phyloP scores from a whole-genome alignment of 2,797 vertebrate genomes.

The Macropus fuliginosus region DNA sequence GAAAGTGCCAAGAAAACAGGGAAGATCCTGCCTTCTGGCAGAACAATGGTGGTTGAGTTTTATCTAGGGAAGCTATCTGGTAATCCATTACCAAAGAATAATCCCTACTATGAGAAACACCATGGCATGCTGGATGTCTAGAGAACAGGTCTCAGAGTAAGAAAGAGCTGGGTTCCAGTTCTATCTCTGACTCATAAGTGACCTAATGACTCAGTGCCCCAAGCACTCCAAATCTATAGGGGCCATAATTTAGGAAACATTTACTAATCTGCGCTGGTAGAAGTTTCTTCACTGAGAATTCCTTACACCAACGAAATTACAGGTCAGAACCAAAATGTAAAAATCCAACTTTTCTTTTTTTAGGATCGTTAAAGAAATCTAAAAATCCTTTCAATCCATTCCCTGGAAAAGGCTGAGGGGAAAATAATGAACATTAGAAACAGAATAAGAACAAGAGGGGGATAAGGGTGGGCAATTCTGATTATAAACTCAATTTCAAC shows the following conservation, averaged over 20 bases:
- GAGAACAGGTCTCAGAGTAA: neutral
- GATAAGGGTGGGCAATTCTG: neutral
- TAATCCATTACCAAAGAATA: neutral
- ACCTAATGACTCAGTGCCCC: neutral
- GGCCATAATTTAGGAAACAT: neutral
- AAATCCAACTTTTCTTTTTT: neutral
- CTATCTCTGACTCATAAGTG: neutral
- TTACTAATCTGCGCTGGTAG: neutral
- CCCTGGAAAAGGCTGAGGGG: neutral
- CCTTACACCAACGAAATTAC: neutral
- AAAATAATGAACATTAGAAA: too few relatives aligned
- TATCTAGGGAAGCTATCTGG: neutral
- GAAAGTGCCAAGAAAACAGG: neutral
- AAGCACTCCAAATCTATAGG: neutral
- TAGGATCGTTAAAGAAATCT: neutral
- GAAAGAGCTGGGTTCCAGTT: neutral
- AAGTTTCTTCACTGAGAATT: neutral
- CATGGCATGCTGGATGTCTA: neutral
- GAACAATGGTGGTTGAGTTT: neutral
- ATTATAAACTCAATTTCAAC: neutral
- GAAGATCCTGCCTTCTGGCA: neutral
- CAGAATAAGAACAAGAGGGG: too few relatives aligned
- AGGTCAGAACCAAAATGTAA: neutral
- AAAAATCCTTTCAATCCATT: conserved; percentile 2
- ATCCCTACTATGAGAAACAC: neutral